Percentiles rank a stretch among this genome's conserved stretches.
Evolutionary conservation across 2,113 vertebrate species (phyloP).

Genomic region (Odocoileus hemionus): DNA sequence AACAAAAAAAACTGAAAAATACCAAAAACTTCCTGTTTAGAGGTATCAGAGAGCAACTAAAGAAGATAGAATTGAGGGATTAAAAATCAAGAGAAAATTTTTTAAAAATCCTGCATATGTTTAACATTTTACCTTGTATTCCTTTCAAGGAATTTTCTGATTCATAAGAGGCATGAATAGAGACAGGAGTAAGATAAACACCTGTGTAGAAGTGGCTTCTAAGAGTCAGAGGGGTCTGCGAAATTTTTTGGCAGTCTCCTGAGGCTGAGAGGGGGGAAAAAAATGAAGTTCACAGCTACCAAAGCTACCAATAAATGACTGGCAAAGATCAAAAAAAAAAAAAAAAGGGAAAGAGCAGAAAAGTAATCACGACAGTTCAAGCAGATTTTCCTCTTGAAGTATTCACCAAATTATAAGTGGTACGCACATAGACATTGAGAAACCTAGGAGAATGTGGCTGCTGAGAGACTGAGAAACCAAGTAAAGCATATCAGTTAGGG

Average conservation of each 20-base stretch:
- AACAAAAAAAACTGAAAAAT: neutral
- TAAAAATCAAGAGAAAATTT: neutral
- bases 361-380: neutral
- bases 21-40: neutral
- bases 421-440: neutral
- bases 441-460: neutral
- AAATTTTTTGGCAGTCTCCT: neutral
- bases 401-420: neutral
- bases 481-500: neutral
- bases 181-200: neutral
- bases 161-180: neutral
- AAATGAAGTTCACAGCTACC: neutral
- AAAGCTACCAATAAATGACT: neutral
- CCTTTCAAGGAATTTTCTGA: neutral
- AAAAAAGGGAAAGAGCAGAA: neutral
- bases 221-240: neutral
- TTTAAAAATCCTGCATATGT: neutral
- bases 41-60: neutral
- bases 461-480: neutral
- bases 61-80: neutral
- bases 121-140: neutral
- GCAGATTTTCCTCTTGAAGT: neutral
- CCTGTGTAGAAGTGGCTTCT: neutral
- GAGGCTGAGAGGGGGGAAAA: neutral
- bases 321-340: neutral